phyloP scores from a whole-genome alignment of 2,888 invertebrate genomes.

The Digitonthophagus gazella region DNA sequence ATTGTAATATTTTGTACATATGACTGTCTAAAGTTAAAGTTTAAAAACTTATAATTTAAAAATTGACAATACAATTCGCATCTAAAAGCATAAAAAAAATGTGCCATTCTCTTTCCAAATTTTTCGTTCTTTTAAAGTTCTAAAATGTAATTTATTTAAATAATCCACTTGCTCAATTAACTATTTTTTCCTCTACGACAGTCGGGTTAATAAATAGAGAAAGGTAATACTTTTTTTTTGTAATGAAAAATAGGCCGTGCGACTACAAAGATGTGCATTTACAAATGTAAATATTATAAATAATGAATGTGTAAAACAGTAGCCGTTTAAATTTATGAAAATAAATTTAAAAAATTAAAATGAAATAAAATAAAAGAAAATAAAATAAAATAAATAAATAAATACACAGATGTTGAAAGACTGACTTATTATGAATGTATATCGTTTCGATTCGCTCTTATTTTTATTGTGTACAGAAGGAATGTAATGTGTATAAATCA shows the following conservation, averaged over 20 bases:
- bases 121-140: background rate
- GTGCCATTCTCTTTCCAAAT: background rate
- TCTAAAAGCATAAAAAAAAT: no score
- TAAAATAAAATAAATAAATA: constrained; percentile 28
- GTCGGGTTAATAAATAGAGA: background rate
- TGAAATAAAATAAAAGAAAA: no score
- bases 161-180: constrained; percentile 7
- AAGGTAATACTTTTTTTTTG: background rate
- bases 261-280: constrained; percentile 53
- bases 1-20: background rate
- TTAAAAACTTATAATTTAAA: no score
- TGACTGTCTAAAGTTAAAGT: no score
- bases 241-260: constrained; percentile 47
- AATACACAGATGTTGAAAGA: constrained; percentile 15
- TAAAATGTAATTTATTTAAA: background rate
- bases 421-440: constrained; percentile 2
- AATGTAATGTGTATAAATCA: background rate
- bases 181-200: background rate
- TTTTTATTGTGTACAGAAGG: background rate
- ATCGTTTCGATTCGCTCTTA: background rate
- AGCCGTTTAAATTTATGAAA: background rate
- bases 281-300: constrained; percentile 32
- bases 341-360: constrained; percentile 10
- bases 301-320: constrained; percentile 5
- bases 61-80: no score